A percentile compares a stretch with the other conserved stretches of the same genome.
These are phyloP conservation scores for Catharus fuscescens DNA, from an alignment of 2,113 vertebrate genomes.

Conservation along the genomic window DNA sequence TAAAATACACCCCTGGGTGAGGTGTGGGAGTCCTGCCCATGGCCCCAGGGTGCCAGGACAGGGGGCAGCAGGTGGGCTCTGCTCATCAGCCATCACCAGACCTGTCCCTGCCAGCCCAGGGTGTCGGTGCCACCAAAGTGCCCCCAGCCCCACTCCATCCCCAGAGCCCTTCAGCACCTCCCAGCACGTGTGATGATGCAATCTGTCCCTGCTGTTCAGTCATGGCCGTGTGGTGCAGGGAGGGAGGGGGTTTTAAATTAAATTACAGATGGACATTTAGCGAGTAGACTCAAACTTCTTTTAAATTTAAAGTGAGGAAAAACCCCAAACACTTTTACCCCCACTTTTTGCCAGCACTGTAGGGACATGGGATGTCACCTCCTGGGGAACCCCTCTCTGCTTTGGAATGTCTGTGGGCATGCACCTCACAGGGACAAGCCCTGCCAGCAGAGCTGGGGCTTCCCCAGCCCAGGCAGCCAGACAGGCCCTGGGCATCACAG, in stretches of 20 bases:
- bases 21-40: rapidly evolving
- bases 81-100: rapidly evolving
- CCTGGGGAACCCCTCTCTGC: not conserved
- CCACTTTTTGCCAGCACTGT: not conserved
- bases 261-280: not conserved
- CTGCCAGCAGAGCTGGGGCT: not conserved
- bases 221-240: rapidly evolving
- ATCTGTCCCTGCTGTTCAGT: not conserved
- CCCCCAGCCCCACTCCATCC: rapidly evolving
- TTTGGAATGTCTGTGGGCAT: not conserved
- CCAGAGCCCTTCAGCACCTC: not conserved
- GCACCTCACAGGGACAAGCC: not conserved
- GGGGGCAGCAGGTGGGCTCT: not conserved
- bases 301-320: not conserved
- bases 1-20: not conserved
- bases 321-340: not conserved
- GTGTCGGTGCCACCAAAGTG: rapidly evolving
- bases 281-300: not conserved
- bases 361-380: rapidly evolving
- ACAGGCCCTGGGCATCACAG: rapidly evolving
- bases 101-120: not conserved
- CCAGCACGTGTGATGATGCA: rapidly evolving
- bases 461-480: rapidly evolving
- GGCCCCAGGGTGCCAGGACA: rapidly evolving
- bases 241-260: not conserved